These are phyloP conservation scores for Gracilinanus agilis DNA, from an alignment of 2,113 vertebrate species.

Conservation along the genomic window DNA sequence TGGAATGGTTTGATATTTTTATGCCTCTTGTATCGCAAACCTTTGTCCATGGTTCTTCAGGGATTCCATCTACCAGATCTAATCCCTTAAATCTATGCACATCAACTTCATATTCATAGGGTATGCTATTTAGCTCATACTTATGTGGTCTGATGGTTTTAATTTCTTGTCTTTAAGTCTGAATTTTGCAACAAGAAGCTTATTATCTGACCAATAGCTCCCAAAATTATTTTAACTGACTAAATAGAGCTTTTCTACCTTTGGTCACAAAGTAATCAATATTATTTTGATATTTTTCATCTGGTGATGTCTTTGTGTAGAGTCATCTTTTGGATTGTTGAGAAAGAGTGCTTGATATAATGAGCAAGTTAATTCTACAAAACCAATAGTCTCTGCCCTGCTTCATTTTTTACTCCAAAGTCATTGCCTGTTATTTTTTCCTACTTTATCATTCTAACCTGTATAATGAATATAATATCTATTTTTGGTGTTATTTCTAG, in stretches of 20 bases:
- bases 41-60: too few species aligned
- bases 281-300: not conserved
- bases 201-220: not conserved
- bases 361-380: not conserved
- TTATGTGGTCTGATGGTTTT: too few species aligned
- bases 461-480: not conserved
- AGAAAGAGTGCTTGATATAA: not conserved
- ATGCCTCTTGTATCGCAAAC: too few species aligned
- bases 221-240: not conserved
- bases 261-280: not conserved
- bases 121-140: too few species aligned
- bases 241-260: not conserved
- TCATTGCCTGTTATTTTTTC: not conserved
- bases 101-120: too few species aligned
- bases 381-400: not conserved
- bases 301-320: not conserved
- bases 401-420: not conserved
- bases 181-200: not conserved
- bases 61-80: too few species aligned
- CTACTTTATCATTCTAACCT: not conserved
- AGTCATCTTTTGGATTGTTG: not conserved
- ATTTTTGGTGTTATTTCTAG: not conserved
- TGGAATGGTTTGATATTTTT: too few species aligned
- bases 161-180: not conserved
- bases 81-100: too few species aligned